Percentiles rank a stretch among this genome's conserved stretches.
These are phyloP conservation scores for Podarcis muralis DNA, from an alignment of 2,113 vertebrate genomes.

Conservation along the genomic window DNA sequence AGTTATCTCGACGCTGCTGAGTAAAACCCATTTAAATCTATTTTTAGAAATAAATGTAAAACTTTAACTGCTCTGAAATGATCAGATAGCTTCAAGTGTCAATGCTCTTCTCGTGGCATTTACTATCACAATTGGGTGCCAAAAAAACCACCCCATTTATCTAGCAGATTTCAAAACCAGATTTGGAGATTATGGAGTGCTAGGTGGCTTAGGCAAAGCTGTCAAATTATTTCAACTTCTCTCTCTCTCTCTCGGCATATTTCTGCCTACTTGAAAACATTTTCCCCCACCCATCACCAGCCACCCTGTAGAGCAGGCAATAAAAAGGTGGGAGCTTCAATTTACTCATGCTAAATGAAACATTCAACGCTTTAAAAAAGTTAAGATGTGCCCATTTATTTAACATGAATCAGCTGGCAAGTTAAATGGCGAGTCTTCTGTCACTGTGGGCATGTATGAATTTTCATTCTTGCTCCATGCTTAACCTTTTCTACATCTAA, in stretches of 20 bases:
- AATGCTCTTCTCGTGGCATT: fast-evolving
- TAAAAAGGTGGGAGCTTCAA: neutral
- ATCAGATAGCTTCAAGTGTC: neutral
- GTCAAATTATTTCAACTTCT: neutral
- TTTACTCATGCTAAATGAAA: neutral
- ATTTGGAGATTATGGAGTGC: neutral
- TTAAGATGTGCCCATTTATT: neutral
- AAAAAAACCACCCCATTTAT: neutral
- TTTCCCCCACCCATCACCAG: neutral
- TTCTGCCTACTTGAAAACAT: neutral
- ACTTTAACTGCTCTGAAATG: neutral
- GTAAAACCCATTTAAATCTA: neutral
- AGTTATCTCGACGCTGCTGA: neutral
- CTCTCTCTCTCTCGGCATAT: neutral
- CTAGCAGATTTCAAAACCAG: neutral
- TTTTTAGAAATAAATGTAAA: neutral
- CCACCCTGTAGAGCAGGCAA: neutral
- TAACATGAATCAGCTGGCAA: neutral
- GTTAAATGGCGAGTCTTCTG: neutral
- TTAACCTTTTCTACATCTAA: neutral
- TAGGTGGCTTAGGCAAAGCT: neutral
- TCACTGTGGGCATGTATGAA: neutral
- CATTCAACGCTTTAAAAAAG: neutral
- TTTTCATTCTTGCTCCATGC: neutral
- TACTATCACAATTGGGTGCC: neutral